A percentile compares a stretch with the other conserved stretches of the same genome.
Evolutionary conservation across 2,888 invertebrate genomes (phyloP).

Genomic region (Microplitis deprimator): DNA sequence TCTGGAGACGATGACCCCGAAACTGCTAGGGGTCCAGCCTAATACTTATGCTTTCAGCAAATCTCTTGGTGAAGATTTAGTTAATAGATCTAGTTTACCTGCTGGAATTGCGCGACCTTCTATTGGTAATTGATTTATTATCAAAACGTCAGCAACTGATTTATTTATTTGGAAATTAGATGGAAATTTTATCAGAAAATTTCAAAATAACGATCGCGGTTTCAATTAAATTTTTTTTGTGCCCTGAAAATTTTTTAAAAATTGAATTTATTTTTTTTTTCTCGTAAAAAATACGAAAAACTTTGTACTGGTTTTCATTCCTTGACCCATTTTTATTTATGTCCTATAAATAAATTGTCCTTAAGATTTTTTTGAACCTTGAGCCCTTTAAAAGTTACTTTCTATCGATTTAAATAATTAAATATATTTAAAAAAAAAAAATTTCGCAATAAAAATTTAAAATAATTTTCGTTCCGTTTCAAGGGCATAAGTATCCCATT

Average conservation of each 20-base stretch:
- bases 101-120: slow-evolving; percentile 91
- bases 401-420: background rate
- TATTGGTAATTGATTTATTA: slow-evolving; percentile 78
- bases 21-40: slow-evolving; percentile 84
- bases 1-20: slow-evolving; percentile 77
- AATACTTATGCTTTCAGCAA: slow-evolving; percentile 99
- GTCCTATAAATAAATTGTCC: background rate
- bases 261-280: no score
- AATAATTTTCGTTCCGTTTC: no score
- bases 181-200: no score
- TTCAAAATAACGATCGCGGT: no score
- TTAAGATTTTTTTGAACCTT: background rate
- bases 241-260: no score
- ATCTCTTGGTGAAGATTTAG: slow-evolving; percentile 88
- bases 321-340: background rate
- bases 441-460: no score
- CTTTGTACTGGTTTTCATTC: background rate
- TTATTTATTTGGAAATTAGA: no score
- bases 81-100: slow-evolving; percentile 82
- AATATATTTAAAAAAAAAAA: background rate
- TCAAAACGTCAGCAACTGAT: background rate
- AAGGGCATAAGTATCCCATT: no score
- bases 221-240: no score
- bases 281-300: background rate
- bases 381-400: background rate